A percentile compares a stretch with the other conserved stretches of the same genome.
These are phyloP conservation scores for Caenorhabditis sp. DNA, from an alignment of 2,888 invertebrate genomes.

Conservation along the genomic window DNA sequence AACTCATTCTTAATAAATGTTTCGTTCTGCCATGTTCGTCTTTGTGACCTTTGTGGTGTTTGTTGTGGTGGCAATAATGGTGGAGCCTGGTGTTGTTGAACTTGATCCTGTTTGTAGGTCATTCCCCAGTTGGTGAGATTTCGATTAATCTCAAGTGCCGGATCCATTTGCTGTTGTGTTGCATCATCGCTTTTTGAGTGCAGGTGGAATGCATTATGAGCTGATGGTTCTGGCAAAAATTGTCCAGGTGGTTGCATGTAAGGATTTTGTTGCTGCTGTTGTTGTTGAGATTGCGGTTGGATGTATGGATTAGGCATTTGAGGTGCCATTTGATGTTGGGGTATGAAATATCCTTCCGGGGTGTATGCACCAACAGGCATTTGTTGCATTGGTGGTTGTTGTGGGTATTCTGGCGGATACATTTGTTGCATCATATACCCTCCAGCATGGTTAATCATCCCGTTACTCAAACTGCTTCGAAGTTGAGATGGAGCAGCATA, in stretches of 20 bases:
- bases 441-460: conserved; percentile 53
- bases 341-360: conserved; percentile 40
- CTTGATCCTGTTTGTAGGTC: conserved; percentile 35
- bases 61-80: conserved; percentile 14
- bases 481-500: conserved; percentile 44
- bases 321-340: conserved; percentile 29
- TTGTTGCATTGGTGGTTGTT: conserved; percentile 33
- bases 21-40: conserved; percentile 67
- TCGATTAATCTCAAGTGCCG: conserved; percentile 66
- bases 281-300: conserved; percentile 16
- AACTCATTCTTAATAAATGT: conserved; percentile 62
- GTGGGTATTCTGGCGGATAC: conserved; percentile 35
- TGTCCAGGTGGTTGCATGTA: conserved; percentile 11
- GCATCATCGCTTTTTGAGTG: conserved; percentile 37
- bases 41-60: conserved; percentile 32
- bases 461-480: conserved; percentile 55
- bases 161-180: conserved; percentile 55
- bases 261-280: neutral
- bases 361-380: conserved; percentile 41
- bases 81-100: conserved; percentile 19
- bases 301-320: neutral
- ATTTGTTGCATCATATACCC: conserved; percentile 31
- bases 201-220: conserved; percentile 39
- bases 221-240: conserved; percentile 20
- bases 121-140: conserved; percentile 71